Percentiles rank a stretch among this genome's conserved stretches.
phyloP scores from a whole-genome alignment of 2,113 vertebrate genomes.

The Australoheros scitulus region DNA sequence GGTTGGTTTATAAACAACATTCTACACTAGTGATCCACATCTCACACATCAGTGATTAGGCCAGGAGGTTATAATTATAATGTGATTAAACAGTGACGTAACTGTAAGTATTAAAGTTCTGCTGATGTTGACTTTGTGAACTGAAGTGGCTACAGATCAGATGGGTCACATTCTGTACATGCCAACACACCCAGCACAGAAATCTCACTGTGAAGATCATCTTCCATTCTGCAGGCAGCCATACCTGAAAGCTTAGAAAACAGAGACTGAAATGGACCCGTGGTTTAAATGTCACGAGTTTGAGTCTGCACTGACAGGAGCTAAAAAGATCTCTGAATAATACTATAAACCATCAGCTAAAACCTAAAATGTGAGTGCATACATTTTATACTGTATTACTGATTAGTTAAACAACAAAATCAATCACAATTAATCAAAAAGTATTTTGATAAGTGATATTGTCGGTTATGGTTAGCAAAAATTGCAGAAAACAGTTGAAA shows the following conservation, averaged over 20 bases:
- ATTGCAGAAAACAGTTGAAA: neutral
- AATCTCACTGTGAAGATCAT: constrained; percentile 61
- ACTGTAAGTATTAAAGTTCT: constrained; percentile 1
- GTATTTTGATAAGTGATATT: neutral
- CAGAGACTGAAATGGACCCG: constrained; percentile 29
- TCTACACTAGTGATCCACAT: neutral
- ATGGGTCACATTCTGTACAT: constrained; percentile 59
- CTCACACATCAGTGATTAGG: neutral
- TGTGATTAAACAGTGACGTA: constrained; percentile 13
- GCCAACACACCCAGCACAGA: constrained; percentile 59
- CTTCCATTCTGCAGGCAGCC: constrained; percentile 45
- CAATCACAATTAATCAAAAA: neutral
- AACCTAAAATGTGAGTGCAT: neutral
- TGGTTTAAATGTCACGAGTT: neutral
- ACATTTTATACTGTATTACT: neutral
- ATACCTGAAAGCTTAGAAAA: constrained; percentile 38
- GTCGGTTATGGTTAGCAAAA: neutral
- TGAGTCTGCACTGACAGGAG: neutral
- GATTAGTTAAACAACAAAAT: neutral
- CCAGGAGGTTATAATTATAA: neutral
- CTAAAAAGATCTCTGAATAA: neutral
- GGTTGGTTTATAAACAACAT: constrained; percentile 11
- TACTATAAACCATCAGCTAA: neutral
- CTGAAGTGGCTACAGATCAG: constrained; percentile 26
- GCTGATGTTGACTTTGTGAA: constrained; percentile 18